Base-by-base conservation (phyloP, 2,113 vertebrate genomes). In the Setophaga petechia region DNA sequence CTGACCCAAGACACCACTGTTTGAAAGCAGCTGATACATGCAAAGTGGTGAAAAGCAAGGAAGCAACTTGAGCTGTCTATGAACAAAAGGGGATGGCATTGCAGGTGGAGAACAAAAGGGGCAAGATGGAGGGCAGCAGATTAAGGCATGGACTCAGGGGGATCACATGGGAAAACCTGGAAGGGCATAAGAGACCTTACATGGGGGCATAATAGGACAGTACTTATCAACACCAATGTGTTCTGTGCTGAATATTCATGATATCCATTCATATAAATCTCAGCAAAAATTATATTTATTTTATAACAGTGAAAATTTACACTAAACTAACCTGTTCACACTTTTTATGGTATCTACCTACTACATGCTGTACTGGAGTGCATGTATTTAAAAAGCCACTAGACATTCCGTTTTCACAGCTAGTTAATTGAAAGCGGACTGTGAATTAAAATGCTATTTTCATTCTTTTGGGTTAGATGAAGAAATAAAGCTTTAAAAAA, bases 1-100 rank as follows among this genome's bases (percentile, higher is more conserved):
- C 44, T 96, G 84, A 91, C 71, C 86, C 66, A 84, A 84, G 84
- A 58, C 35, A 30, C 11, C 46, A 31, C 57, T 66, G 18, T 74
- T 77, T 74, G 69, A 81, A 88, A 43, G 79, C 67, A 88, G 85
- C 63, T 84, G 94, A 83, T 94, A 69, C 2, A 20, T 3, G 6
- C 0, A 1, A 65, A 74, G 81, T 61, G 77, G 62, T 94, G 95
- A 89, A 94, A 97, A 94, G 79, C 57, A 91, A 61, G 67, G 93
- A 54, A 83, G 93, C 54, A 91, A 92, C 59, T 69, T 80, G 89
- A 95, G 85, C 90, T 83, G 31, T 10, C 25, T 41, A 0, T 0
- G 1, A 55, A 18, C 2, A 37, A 66, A 90, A 43, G 20, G 39
- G 20, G 37, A 19, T 69, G 91, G 62, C 1, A 0, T 30, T 89